Conservation (phyloP, 35 echinoderm and acorn worm genomes). For the Apostichopus californicus region DNA sequence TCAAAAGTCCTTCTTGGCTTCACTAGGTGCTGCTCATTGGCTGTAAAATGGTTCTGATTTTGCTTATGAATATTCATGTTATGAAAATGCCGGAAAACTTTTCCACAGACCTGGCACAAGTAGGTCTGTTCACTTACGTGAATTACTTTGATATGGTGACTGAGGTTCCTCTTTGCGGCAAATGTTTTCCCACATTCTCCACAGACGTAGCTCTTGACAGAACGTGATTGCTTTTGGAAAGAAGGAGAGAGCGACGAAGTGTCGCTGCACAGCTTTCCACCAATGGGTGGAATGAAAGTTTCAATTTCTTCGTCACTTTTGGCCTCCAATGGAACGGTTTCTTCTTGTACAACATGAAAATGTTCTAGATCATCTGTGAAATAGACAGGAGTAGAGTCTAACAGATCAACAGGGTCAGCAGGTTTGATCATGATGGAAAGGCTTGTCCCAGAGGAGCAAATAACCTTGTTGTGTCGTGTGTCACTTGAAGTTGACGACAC, state of each 20-base stretch:
- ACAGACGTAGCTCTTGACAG: slow-evolving; percentile 2
- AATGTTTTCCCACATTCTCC: slow-evolving; percentile 35
- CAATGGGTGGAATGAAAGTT: background rate
- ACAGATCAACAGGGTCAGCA: background rate
- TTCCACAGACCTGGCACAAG: slow-evolving; percentile 33
- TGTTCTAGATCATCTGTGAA: slow-evolving; percentile 18
- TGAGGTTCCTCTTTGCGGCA: slow-evolving; percentile 8
- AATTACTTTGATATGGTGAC: slow-evolving; percentile 29
- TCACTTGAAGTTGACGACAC: background rate
- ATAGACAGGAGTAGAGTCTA: background rate
- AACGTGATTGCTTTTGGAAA: background rate
- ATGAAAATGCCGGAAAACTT: slow-evolving; percentile 18
- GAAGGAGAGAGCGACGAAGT: background rate
- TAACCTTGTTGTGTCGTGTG: background rate
- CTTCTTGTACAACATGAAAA: slow-evolving; percentile 32
- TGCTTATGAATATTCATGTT: slow-evolving; percentile 53
- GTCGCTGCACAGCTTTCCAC: background rate
- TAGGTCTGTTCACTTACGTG: slow-evolving; percentile 38
- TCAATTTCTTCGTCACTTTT: slow-evolving; percentile 11
- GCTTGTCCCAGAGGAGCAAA: background rate
- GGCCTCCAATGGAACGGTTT: slow-evolving; percentile 23
- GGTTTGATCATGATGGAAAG: background rate
- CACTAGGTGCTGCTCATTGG: background rate
- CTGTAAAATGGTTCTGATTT: slow-evolving; percentile 23
- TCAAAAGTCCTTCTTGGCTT: slow-evolving; percentile 5